Evolutionary conservation across 23 tunicate species (phyloP).

Genomic region (Diplosoma virens): DNA sequence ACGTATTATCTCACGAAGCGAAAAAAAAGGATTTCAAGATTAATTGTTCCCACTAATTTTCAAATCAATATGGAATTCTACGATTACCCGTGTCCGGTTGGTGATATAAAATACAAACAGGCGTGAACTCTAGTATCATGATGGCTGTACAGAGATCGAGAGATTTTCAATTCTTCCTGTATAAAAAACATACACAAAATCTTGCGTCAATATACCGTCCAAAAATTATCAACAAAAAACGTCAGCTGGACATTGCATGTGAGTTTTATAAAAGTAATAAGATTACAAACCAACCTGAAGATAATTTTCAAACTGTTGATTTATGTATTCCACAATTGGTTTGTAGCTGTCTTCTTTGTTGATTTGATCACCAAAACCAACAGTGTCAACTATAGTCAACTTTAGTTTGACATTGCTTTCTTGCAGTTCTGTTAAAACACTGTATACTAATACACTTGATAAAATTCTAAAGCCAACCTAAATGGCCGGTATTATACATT

Average conservation of each 20-base stretch:
- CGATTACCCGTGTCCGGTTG: constrained; percentile 96
- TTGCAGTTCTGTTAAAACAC: constrained; percentile 86
- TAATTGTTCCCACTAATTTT: too few relatives aligned
- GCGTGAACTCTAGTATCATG: constrained; percentile 96
- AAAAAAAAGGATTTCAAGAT: too few relatives aligned
- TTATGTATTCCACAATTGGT: constrained; percentile 97
- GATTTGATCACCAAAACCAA: constrained; percentile 98
- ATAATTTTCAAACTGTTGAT: constrained; percentile 98
- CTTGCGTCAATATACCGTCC: background rate
- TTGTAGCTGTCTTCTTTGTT: constrained; percentile 92
- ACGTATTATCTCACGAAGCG: too few relatives aligned
- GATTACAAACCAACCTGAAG: constrained; percentile 62
- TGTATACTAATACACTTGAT: too few relatives aligned
- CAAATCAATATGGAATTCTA: too few relatives aligned
- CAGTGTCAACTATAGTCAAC: constrained; percentile 95
- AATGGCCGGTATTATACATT: too few relatives aligned
- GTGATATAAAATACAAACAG: constrained; percentile 93
- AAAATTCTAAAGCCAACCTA: too few relatives aligned
- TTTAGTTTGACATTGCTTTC: constrained; percentile 96
- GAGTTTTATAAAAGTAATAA: background rate
- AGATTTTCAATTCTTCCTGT: constrained; percentile 88
- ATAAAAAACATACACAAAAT: too few relatives aligned
- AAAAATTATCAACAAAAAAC: background rate
- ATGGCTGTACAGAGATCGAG: constrained; percentile 75
- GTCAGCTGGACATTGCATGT: background rate